Base-by-base conservation (phyloP, 2,113 vertebrate genomes). In the Paradisaea rubra region DNA sequence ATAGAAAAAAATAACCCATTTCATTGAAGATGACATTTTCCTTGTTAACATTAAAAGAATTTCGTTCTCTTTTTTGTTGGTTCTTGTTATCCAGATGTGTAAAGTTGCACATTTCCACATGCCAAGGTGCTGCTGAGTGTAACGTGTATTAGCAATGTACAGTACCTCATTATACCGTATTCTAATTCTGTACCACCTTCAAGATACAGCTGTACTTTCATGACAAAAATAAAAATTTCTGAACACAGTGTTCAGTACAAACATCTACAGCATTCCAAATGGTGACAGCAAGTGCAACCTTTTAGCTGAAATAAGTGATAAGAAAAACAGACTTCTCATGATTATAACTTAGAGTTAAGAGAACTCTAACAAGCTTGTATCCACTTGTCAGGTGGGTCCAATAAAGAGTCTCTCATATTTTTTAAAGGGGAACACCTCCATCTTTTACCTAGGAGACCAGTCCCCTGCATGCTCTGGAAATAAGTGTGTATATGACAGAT, bases 161-260 rank as follows among this genome's bases (percentile, higher is more conserved):
- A 61, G 47, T 21, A 53, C 45, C 59, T 91, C 64, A 72, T 93
- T 56, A 65, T 44, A 91, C 49, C 17, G 78, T 69, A 70, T 82
- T 91, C 86, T 88, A 92, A 93, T 89, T 95, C 84, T 64, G 41
- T 68, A 47, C n/a, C 42, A 61, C 71, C 61, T 63, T 71, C 83
- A 85, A 84, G 57, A 93, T 78, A 64, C 86, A 95, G 77, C 60
- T 86, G 39, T 81, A 89, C 74, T 93, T 91, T 10, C 11, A 27
- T 84, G 93, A 96, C 86, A 95, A 95, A 95, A 94, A 92, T 74
- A 86, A 93, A 81, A 68, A 71, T 66, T 88, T 93, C 60, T 82
- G 74, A 91, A 88, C 87, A 87, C 28, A 70, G 52, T 68, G 60
- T 93, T 95, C 82, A 83, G 81, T 68, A 93, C 79, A 72, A 81